Percentiles rank a stretch among this genome's conserved stretches.
phyloP scores from a whole-genome alignment of 1,140 invertebrate species.

The Limonius californicus region DNA sequence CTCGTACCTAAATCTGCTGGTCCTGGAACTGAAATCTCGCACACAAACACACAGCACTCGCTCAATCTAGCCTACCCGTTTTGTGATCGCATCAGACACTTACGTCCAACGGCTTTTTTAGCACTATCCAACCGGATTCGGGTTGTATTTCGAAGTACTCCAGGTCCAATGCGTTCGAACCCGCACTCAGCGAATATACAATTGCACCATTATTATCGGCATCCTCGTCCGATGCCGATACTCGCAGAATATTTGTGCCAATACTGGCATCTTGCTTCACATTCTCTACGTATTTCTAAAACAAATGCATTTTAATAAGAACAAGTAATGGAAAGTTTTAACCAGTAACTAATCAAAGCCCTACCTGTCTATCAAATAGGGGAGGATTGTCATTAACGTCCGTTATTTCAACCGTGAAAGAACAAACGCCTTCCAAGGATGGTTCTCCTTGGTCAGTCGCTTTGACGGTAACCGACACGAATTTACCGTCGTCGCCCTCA shows the following conservation, averaged over 20 bases:
- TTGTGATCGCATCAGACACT: conserved; percentile 55
- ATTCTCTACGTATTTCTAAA: conserved; percentile 92
- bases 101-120: conserved; percentile 92
- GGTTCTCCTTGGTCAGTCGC: conserved; percentile 96
- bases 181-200: conserved; percentile 83
- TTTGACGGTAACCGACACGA: conserved; percentile 93
- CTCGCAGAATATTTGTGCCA: conserved; percentile 88
- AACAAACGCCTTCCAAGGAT: conserved; percentile 89
- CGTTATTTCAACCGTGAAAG: conserved; percentile 93
- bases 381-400: conserved; percentile 94
- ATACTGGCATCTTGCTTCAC: conserved; percentile 95
- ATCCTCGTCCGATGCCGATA: conserved; percentile 93
- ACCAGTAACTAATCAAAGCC: background rate
- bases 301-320: conserved; percentile 13
- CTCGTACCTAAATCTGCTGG: conserved; percentile 41
- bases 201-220: conserved; percentile 95
- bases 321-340: too few species aligned
- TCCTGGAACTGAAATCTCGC: conserved; percentile 26
- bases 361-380: conserved; percentile 89
- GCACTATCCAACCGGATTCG: conserved; percentile 92
- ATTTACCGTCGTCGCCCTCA: conserved; percentile 93
- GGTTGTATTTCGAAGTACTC: conserved; percentile 95
- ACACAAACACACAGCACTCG: background rate
- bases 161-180: conserved; percentile 78
- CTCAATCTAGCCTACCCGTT: conserved; percentile 15